A percentile compares a stretch with the other conserved stretches of the same genome.
Conservation (phyloP, 2,797 vertebrate species). For the Coranthus polyacanthus region DNA sequence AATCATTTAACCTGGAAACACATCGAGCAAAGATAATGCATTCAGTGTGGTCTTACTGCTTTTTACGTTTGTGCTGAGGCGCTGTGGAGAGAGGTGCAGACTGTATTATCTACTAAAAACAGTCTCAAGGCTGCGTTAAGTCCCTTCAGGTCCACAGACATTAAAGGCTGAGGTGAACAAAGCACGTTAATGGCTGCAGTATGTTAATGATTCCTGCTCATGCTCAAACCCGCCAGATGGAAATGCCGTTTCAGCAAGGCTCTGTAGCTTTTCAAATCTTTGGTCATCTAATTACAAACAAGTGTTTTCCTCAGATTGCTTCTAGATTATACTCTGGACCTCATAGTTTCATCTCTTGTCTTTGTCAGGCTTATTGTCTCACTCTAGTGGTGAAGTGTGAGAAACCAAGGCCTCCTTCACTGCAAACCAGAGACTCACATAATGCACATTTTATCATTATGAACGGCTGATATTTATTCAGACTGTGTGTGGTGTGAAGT, state of each 20-base stretch:
- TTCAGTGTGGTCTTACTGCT: constrained; percentile 1
- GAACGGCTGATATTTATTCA: neutral
- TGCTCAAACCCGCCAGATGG: constrained; percentile 49
- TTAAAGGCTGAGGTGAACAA: constrained; percentile 38
- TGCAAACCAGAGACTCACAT: neutral
- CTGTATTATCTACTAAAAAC: constrained; percentile 53
- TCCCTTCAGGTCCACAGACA: constrained; percentile 7
- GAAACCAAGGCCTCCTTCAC: constrained; percentile 16
- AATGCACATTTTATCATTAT: neutral
- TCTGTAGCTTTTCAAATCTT: constrained; percentile 19
- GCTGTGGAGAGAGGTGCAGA: constrained; percentile 32
- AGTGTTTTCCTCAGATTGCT: constrained; percentile 37
- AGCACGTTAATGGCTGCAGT: constrained; percentile 14
- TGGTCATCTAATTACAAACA: constrained; percentile 59
- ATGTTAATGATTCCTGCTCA: constrained; percentile 51
- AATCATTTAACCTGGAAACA: constrained; percentile 47
- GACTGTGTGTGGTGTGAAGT: no score
- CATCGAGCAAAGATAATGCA: neutral
- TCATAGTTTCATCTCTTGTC: neutral
- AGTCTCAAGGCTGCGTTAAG: constrained; percentile 59
- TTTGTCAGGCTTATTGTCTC: constrained; percentile 61
- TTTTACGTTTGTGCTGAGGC: constrained; percentile 30
- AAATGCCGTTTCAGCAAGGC: constrained; percentile 49
- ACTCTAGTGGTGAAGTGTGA: constrained; percentile 69
- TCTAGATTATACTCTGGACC: constrained; percentile 34